A percentile compares a stretch with the other conserved stretches of the same genome.
Conservation (phyloP, 1,140 invertebrate genomes). For the Formica exsecta region DNA sequence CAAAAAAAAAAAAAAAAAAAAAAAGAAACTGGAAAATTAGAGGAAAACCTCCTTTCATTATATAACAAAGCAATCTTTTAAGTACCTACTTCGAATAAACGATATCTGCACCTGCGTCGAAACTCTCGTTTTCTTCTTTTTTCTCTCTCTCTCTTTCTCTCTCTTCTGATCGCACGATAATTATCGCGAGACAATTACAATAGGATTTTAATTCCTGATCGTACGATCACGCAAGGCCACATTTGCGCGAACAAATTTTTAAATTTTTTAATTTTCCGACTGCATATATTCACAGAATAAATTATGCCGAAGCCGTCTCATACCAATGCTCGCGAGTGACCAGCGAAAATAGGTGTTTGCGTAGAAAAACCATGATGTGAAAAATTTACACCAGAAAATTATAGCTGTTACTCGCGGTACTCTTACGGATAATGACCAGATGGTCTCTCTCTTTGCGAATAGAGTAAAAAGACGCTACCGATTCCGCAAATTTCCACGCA, state of each 20-base stretch:
- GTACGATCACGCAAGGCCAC: neutral
- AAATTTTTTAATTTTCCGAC: slow-evolving; percentile 1
- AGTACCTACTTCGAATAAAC: slow-evolving; percentile 34
- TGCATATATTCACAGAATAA: slow-evolving; percentile 3
- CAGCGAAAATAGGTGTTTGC: slow-evolving; percentile 39
- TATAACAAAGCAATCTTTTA: slow-evolving; percentile 65
- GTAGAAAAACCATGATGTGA: neutral
- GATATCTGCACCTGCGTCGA: slow-evolving; percentile 60
- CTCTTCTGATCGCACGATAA: slow-evolving; percentile 40
- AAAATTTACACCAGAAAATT: slow-evolving; percentile 57
- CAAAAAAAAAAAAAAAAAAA: neutral
- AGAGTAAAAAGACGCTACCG: slow-evolving; percentile 25
- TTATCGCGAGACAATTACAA: slow-evolving; percentile 66
- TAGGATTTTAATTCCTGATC: slow-evolving; percentile 65
- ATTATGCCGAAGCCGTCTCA: slow-evolving; percentile 48
- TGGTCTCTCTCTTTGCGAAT: slow-evolving; percentile 25
- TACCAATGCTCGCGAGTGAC: slow-evolving; percentile 35
- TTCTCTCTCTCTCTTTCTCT: neutral
- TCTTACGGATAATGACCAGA: slow-evolving; percentile 43
- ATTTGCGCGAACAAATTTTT: slow-evolving; percentile 27
- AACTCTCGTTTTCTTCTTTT: neutral
- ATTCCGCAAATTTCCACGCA: slow-evolving; percentile 60
- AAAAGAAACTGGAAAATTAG: slow-evolving; percentile 16
- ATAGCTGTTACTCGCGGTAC: slow-evolving; percentile 34
- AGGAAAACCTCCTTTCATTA: slow-evolving; percentile 8